phyloP scores from a whole-genome alignment of 2,113 vertebrate species.

The Martes martes region DNA sequence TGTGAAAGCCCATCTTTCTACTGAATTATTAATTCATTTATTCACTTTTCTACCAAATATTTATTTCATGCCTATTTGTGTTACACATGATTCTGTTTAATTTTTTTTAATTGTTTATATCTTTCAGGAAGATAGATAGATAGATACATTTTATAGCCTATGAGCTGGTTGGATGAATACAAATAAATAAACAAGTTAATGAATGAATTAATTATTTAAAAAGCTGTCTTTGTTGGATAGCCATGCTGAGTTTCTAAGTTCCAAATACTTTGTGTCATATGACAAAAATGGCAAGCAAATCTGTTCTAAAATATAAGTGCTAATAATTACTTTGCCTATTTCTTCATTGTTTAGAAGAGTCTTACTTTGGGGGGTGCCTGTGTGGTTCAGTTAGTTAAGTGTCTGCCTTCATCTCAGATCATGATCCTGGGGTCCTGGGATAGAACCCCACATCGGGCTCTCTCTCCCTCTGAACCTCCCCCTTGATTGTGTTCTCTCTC shows the following conservation, averaged over 20 bases:
- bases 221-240: background rate
- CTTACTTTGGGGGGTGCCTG: background rate
- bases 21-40: background rate
- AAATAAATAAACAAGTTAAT: background rate
- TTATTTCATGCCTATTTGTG: background rate
- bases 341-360: constrained; percentile 53
- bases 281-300: constrained; percentile 47
- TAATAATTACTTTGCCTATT: constrained; percentile 35
- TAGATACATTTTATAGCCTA: background rate
- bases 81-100: background rate
- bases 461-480: background rate
- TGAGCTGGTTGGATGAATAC: background rate
- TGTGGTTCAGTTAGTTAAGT: background rate
- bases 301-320: constrained; percentile 46
- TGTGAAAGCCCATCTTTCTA: background rate
- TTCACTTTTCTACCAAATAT: constrained; percentile 13
- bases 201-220: background rate
- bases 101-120: background rate
- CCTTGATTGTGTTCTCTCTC: background rate
- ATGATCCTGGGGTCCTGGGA: background rate
- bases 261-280: constrained; percentile 23
- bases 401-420: background rate
- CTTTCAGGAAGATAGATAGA: background rate
- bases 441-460: rapidly evolving
- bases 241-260: constrained; percentile 13